Evolutionary conservation across 2,888 invertebrate genomes (phyloP), one percentile per base, ranked within the genome.

Genomic region (Schizotus pectinicornis): DNA sequence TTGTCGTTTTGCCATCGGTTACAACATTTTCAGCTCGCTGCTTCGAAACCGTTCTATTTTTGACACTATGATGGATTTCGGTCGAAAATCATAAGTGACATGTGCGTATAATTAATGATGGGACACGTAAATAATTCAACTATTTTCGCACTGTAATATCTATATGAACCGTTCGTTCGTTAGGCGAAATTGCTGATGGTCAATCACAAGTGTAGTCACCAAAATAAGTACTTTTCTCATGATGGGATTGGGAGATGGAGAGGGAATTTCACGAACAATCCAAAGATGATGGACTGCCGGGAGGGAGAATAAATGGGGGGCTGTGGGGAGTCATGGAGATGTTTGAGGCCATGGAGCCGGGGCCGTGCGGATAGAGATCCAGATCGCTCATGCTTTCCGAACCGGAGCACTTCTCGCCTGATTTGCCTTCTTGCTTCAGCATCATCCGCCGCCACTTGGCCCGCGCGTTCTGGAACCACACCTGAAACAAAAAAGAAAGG

Each of bases 381-480:
- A 86, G 81, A 75, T 87, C 86, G 56, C 78, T 79, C 71, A 88
- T 77, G 49, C 86, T 85, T 67, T 87, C 87, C n/a, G 82, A 80
- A 7, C 83, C 81, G 11, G 87, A 87, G 74, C 88, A 88, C 73
- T 89, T 90, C 73, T 90, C 90, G 65, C 86, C 84, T 36, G 79
- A 77, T 74, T 89, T 89, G 78, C 88, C 88, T 76, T 91, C 91
- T 74, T 91, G 90, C 75, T 91, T 90, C 70, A 90, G 83, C 80
- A 92, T 88, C 86, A 92, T 91, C 67, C 95, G 87, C 72, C 95
- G 87, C 89, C 93, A 94, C 83, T 95, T 95, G 67, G 95, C 95
- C 35, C 95, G 84, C 30, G 95, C 94, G 78, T 95, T 95, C 82
- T 95, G 95, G 82, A 95, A 95, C 95, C 95, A 95, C 54, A 95